Evolutionary conservation across 2,797 vertebrate species (phyloP).

Genomic region (Heliangelus exortis): DNA sequence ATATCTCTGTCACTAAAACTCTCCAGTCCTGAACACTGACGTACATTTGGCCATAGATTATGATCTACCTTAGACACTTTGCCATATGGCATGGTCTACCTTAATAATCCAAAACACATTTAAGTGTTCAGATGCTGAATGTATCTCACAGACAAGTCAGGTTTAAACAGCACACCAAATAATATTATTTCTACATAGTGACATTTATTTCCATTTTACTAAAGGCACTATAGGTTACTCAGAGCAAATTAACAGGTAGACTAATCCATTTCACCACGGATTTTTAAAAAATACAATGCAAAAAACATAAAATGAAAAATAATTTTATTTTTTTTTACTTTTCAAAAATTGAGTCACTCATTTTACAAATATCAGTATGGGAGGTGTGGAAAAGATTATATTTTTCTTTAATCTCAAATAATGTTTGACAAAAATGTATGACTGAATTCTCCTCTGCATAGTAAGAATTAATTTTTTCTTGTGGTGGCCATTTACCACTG

Average conservation of each 20-base stretch:
- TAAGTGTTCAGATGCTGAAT: not conserved
- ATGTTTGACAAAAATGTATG: not conserved
- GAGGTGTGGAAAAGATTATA: not conserved
- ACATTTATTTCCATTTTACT: not conserved
- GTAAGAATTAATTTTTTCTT: not conserved
- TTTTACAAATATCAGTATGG: not conserved
- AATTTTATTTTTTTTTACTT: not conserved
- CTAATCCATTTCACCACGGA: fast-evolving
- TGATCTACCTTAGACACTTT: not conserved
- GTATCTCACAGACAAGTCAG: not conserved
- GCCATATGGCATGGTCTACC: fast-evolving
- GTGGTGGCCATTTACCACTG: not conserved
- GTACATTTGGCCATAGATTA: not conserved
- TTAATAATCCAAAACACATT: not conserved
- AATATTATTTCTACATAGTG: not conserved
- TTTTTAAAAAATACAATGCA: not conserved
- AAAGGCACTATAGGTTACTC: not conserved
- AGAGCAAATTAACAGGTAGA: not conserved
- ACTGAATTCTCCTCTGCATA: not conserved
- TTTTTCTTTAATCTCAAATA: not conserved
- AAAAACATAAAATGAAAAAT: not conserved
- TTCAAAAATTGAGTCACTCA: not conserved
- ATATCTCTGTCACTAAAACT: not conserved
- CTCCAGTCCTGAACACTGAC: fast-evolving
- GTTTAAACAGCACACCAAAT: not conserved